phyloP scores from a whole-genome alignment of 2,113 vertebrate genomes.

The Ivindomyrus marchei region DNA sequence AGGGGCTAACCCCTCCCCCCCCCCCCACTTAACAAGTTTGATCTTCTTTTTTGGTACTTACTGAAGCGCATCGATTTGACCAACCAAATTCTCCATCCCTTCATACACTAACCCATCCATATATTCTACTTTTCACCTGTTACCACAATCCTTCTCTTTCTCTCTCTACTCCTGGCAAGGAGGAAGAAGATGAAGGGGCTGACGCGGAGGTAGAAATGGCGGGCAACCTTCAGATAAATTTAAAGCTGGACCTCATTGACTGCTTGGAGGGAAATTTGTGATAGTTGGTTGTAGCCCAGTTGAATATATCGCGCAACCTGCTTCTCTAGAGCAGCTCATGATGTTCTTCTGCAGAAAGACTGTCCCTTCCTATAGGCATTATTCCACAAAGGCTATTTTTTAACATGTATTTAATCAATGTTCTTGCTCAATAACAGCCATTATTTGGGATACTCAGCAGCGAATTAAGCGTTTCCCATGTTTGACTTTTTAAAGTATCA shows the following conservation, averaged over 20 bases:
- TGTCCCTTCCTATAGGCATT: background rate
- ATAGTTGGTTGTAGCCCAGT: background rate
- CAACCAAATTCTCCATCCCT: background rate
- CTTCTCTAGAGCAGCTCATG: background rate
- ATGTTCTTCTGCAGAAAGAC: background rate
- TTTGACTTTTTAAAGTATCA: background rate
- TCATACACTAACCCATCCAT: background rate
- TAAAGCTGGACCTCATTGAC: background rate
- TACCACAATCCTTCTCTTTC: conserved; percentile 15
- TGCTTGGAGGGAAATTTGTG: background rate
- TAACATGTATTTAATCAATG: background rate
- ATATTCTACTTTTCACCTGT: conserved; percentile 15
- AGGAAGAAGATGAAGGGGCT: conserved; percentile 40
- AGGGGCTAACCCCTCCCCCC: background rate
- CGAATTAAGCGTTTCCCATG: background rate
- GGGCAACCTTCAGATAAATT: conserved; percentile 8
- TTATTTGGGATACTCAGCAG: background rate
- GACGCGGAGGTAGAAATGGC: conserved; percentile 40
- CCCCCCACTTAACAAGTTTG: background rate
- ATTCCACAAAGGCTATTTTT: background rate
- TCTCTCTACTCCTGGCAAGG: conserved; percentile 28
- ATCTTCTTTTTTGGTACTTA: background rate
- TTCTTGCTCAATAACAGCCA: background rate
- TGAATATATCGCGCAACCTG: background rate
- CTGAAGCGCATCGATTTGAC: background rate